phyloP scores from a whole-genome alignment of 2,797 vertebrate species.

The Mus minutoides region DNA sequence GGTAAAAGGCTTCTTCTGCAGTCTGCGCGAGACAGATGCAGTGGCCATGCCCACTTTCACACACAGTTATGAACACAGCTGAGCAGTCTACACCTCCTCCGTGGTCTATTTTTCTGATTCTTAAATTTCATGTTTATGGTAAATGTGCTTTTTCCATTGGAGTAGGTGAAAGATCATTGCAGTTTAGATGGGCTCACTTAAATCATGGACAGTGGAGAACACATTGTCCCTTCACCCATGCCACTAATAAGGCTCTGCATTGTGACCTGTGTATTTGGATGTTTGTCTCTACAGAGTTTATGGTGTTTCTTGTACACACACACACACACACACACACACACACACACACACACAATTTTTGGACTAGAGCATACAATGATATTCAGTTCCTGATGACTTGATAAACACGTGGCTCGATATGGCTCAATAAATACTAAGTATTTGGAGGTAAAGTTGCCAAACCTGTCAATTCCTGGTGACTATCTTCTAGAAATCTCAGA shows the following conservation, averaged over 20 bases:
- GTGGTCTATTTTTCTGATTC: not conserved
- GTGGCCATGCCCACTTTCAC: not conserved
- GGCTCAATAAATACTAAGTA: conserved; percentile 13
- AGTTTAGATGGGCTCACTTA: not conserved
- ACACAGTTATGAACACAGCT: not conserved
- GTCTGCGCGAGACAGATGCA: no score
- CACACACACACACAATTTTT: not conserved
- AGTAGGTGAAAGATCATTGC: not conserved
- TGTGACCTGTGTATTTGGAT: not conserved
- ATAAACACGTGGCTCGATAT: conserved; percentile 19
- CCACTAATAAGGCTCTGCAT: not conserved
- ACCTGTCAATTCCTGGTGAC: not conserved
- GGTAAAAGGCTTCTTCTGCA: not conserved
- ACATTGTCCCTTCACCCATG: not conserved
- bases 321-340: no score
- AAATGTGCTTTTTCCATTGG: not conserved
- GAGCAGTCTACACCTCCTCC: not conserved
- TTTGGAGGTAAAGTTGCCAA: not conserved
- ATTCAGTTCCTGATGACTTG: not conserved
- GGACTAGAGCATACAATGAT: not conserved
- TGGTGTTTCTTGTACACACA: not conserved
- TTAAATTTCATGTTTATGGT: not conserved
- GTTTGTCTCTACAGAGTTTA: not conserved
- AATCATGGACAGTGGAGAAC: not conserved
- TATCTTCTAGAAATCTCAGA: conserved; percentile 42